Base-by-base conservation (phyloP, 2,113 vertebrate genomes). In the Hoplias malabaricus region DNA sequence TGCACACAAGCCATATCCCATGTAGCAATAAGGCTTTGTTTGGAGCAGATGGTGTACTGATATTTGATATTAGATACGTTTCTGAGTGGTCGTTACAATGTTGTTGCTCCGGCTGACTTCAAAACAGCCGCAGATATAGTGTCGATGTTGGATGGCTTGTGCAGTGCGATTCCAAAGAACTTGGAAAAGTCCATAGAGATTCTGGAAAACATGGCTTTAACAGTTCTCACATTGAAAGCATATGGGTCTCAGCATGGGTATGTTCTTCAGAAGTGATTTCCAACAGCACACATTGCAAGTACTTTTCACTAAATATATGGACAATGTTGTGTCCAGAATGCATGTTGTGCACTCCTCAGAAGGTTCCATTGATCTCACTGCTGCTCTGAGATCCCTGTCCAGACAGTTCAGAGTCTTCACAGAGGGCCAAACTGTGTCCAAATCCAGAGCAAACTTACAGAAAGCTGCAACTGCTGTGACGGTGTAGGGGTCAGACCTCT, bases 81-180 rank as follows among this genome's bases (percentile, higher is more conserved):
- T 6, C n/a, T n/a, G n/a, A n/a, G n/a, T n/a, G n/a, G 12, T 11
- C 13, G 12, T 9, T 9, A 38, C 2, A 7, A 5, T 10, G 42
- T 9, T 43, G 19, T 70, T 80, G 14, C 40, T 56, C 62, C 69
- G 83, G 84, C 80, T 54, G 61, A 72, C 29, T 85, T 85, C 72
- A 50, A 69, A 40, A 69, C 79, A 46, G 42, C 75, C 19, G 71
- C 79, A 11, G 84, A 83, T 48, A 82, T 85, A 21, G 68, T 77
- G 23, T 81, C 83, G 63, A 40, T 85, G 79, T 33, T 83, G 68
- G 84, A 85, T 11, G 84, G 82, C 0, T 83, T 82, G 5, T 79
- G 72, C 62, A 83, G 82, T 34, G 84, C 82, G 61, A 79, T 81
- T 31, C 56, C 53, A 42, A 61, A 16, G 21, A 85, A 85, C 81